These are phyloP conservation scores for Limnothrissa miodon DNA, from an alignment of 2,113 vertebrate genomes.

Conservation along the genomic window DNA sequence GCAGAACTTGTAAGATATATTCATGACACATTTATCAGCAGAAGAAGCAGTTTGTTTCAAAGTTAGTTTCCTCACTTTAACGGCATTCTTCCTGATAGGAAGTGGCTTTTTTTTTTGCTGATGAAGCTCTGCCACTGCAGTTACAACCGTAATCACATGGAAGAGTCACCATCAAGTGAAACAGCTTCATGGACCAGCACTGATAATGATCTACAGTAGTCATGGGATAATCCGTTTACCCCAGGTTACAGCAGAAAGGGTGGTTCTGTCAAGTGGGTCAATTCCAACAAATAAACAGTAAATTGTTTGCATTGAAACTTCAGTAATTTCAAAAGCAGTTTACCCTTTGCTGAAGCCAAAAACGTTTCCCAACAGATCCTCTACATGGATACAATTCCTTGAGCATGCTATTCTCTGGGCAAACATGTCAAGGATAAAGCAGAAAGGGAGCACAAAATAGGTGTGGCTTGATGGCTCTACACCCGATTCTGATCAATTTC, in stretches of 20 bases:
- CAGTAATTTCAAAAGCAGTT: background rate
- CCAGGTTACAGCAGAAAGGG: background rate
- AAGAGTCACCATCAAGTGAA: background rate
- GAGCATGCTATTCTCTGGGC: too few relatives aligned
- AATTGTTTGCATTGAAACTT: background rate
- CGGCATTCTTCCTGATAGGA: background rate
- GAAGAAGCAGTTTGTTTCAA: background rate
- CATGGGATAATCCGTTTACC: background rate
- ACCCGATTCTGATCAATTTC: background rate
- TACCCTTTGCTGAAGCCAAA: background rate
- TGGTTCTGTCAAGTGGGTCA: background rate
- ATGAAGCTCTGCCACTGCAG: background rate
- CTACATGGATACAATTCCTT: too few relatives aligned
- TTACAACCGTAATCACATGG: background rate
- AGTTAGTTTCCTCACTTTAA: background rate
- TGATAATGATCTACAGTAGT: background rate
- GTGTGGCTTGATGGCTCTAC: background rate
- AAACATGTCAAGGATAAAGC: background rate
- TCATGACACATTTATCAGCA: background rate
- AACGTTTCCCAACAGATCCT: background rate
- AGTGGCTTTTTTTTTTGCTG: conserved; percentile 6
- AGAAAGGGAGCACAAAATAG: background rate
- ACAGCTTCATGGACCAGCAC: background rate
- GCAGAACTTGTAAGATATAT: background rate
- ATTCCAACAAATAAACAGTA: background rate